These are phyloP conservation scores for Uropsilus gracilis DNA, from an alignment of 2,113 vertebrate species.

Conservation along the genomic window DNA sequence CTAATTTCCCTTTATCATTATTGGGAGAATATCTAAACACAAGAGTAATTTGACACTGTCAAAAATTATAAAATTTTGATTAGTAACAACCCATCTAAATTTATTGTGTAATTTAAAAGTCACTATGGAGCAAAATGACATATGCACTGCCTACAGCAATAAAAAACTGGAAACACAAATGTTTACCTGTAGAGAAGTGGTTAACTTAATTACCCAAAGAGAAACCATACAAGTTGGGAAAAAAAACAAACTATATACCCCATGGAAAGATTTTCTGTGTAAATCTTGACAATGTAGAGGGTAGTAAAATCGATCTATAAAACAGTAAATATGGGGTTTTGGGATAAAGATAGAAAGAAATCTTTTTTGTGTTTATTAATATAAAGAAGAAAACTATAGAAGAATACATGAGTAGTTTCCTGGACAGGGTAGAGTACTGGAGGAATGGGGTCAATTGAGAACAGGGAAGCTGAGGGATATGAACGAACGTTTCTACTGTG, in stretches of 20 bases:
- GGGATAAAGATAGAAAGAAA: neutral
- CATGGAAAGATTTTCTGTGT: neutral
- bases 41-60: neutral
- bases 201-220: neutral
- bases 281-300: neutral
- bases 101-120: neutral
- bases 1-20: neutral
- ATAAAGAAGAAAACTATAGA: neutral
- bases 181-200: neutral
- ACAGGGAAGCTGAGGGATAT: neutral
- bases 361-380: neutral
- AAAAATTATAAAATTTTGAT: neutral
- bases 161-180: neutral
- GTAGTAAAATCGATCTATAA: neutral
- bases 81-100: constrained; percentile 6
- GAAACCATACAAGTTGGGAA: too few relatives aligned
- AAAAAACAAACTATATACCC: too few relatives aligned
- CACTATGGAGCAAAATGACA: neutral
- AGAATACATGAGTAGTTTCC: neutral
- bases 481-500: neutral
- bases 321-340: neutral
- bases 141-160: neutral
- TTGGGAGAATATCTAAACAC: neutral
- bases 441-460: neutral
- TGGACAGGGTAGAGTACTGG: neutral